A percentile compares a stretch with the other conserved stretches of the same genome.
Conservation (phyloP, 2,888 invertebrate species). For the Lasioglossum marginatum region DNA sequence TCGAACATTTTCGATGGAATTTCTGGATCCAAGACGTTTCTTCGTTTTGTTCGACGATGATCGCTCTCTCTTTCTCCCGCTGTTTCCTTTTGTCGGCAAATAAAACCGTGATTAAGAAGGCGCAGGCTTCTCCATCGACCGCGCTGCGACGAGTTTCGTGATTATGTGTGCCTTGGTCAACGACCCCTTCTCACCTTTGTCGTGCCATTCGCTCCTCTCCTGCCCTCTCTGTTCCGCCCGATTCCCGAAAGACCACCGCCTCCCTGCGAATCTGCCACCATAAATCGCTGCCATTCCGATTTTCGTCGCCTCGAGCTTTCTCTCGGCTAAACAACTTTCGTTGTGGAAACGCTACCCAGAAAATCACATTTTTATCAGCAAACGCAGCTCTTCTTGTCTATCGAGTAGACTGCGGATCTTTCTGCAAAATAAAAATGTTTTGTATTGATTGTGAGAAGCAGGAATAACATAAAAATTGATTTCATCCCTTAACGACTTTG, state of each 20-base stretch:
- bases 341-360: not conserved
- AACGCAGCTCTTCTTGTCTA: not conserved
- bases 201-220: not conserved
- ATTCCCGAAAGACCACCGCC: not conserved
- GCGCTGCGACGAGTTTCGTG: slow-evolving; percentile 15
- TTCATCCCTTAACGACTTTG: no score
- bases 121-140: slow-evolving; percentile 11
- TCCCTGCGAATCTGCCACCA: not conserved
- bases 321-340: not conserved
- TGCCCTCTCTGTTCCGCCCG: not conserved
- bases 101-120: slow-evolving; percentile 42
- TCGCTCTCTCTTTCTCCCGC: not conserved
- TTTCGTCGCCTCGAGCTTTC: not conserved
- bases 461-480: no score
- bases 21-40: not conserved
- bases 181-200: slow-evolving; percentile 22
- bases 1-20: not conserved
- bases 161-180: not conserved
- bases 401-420: no score
- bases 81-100: slow-evolving; percentile 18
- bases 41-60: not conserved
- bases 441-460: no score
- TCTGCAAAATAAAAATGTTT: no score
- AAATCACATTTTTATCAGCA: not conserved
- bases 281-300: not conserved